A percentile compares a stretch with the other conserved stretches of the same genome.
Evolutionary conservation across 2,113 vertebrate genomes (phyloP).

Genomic region (Urocolius indicus): DNA sequence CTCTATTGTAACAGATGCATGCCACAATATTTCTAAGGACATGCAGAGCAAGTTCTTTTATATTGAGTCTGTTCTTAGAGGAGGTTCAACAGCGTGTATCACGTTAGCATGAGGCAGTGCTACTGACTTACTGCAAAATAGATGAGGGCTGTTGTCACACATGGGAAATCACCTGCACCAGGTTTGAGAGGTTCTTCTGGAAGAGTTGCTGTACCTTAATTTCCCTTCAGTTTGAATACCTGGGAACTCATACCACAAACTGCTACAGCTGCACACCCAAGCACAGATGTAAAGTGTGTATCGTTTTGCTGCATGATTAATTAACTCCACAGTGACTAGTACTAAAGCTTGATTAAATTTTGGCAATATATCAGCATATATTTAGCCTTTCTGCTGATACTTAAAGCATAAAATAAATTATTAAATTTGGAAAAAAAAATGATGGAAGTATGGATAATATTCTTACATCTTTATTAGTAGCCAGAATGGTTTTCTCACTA

Average conservation of each 20-base stretch:
- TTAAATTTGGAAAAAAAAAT: not conserved
- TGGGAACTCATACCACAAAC: not conserved
- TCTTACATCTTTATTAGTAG: constrained; percentile 4
- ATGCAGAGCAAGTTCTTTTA: not conserved
- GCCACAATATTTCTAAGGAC: not conserved
- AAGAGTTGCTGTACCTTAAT: not conserved
- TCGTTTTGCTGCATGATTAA: not conserved
- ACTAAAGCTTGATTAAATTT: not conserved
- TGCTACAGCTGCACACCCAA: not conserved
- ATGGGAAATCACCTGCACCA: not conserved
- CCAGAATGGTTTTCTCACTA: constrained; percentile 4
- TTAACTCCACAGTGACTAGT: not conserved
- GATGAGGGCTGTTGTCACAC: not conserved
- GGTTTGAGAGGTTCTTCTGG: not conserved
- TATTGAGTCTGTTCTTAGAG: not conserved
- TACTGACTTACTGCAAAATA: not conserved
- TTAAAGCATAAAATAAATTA: not conserved
- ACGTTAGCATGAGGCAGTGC: not conserved
- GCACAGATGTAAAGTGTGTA: not conserved
- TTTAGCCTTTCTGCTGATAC: not conserved
- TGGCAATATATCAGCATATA: not conserved
- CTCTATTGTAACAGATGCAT: not conserved
- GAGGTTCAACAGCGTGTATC: not conserved
- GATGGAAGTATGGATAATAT: not conserved
- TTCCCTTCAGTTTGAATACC: not conserved